Percentiles rank a stretch among this genome's conserved stretches.
phyloP scores from a whole-genome alignment of 2,888 invertebrate species.

The Iselma pallidipennis region DNA sequence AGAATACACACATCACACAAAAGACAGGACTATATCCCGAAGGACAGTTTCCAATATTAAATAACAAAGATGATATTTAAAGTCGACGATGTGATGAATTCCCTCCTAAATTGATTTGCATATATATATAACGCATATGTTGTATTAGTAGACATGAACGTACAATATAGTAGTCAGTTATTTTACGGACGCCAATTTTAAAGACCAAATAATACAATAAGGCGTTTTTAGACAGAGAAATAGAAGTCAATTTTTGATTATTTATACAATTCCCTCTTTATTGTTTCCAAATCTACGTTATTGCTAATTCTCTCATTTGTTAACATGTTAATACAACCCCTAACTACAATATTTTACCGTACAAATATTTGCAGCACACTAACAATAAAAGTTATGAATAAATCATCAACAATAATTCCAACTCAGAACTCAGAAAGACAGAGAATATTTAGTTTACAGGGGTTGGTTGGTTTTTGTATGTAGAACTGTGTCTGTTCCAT shows the following conservation, averaged over 20 bases:
- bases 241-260: no score
- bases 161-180: constrained; percentile 12
- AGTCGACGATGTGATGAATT: constrained; percentile 31
- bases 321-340: not conserved
- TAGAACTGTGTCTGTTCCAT: not conserved
- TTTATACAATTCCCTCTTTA: no score
- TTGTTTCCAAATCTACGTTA: constrained; percentile 13
- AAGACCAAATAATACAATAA: constrained; percentile 23
- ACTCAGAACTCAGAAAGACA: not conserved
- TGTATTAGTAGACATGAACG: no score
- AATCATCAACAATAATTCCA: not conserved
- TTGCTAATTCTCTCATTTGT: constrained; percentile 7
- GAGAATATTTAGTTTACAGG: no score
- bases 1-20: constrained; percentile 8
- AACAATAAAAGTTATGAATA: not conserved
- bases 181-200: constrained; percentile 16
- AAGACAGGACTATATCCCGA: constrained; percentile 18
- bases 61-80: constrained; percentile 30
- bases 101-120: constrained; percentile 29
- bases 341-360: not conserved
- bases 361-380: not conserved
- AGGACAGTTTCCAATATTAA: constrained; percentile 31
- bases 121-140: constrained; percentile 34
- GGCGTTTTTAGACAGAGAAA: not conserved
- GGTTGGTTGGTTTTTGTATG: no score